Evolutionary conservation across 2,888 invertebrate species (phyloP), one percentile per base, ranked within the genome.

Genomic region (Andrena dorsata): DNA sequence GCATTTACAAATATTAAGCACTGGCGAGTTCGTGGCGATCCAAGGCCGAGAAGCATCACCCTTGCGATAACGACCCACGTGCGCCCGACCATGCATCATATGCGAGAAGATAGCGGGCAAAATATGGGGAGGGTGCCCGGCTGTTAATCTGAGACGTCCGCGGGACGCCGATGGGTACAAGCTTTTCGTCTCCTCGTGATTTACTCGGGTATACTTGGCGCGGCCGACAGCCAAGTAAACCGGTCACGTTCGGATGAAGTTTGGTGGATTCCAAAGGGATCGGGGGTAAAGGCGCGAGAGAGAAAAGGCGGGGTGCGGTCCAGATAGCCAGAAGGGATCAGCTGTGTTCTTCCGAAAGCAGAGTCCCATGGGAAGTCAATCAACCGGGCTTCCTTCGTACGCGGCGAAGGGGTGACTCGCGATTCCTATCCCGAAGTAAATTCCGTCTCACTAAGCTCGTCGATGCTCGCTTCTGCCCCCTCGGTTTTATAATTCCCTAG

Each of bases 331-430:
- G 90, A 88, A 92, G 93, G 93, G 93, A 93, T 93, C 92, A 92
- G 92, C 92, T 92, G 92, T 92, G 91, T 91, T 92, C 91, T 91
- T 92, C 90, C 84, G 86, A 91, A 91, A 92, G 90, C 91, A 83
- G 85, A 92, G 89, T 93, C 93, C 93, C 93, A 89, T 86, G 94
- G 93, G 94, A 92, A 93, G 93, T 93, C 93, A 94, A 94, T 94
- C 94, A 94, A 92, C 90, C 90, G 90, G 91, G 90, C 90, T 93
- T 93, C 93, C 92, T 93, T 92, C 90, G 86, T 86, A 86, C 85
- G 76, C 86, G 79, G 78, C 76, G 88, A 87, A 88, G 88, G 90
- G 90, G 88, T 89, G 90, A 90, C 88, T 76, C 78, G 77, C 83
- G 82, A 82, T 83, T 75, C 58, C 73, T 58, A 63, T 32, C 49